Percentiles rank a stretch among this genome's conserved stretches.
Conservation (phyloP, 2,888 invertebrate genomes). For the Reticulitermes lucifugus region DNA sequence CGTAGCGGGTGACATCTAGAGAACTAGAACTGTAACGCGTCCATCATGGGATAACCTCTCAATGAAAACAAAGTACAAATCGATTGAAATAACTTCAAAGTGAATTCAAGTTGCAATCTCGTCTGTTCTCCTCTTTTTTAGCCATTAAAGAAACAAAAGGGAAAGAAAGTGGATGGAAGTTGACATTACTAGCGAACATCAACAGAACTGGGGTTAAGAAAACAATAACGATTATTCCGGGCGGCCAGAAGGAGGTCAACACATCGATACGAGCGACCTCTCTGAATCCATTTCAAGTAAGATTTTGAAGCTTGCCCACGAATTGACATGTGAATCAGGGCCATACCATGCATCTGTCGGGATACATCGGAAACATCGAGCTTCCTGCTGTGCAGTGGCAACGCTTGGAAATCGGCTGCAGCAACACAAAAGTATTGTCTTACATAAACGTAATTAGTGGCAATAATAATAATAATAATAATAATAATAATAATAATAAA, state of each 20-base stretch:
- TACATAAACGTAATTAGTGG: no score
- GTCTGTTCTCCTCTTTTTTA: background rate
- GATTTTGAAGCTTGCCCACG: background rate
- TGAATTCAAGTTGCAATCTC: slow-evolving; percentile 29
- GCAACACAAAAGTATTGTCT: no score
- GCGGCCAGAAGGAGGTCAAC: background rate
- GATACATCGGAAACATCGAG: no score
- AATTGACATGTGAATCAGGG: no score
- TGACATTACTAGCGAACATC: slow-evolving; percentile 21
- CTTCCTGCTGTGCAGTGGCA: no score
- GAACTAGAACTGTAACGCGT: background rate
- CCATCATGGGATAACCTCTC: background rate
- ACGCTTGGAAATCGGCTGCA: no score
- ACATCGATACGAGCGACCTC: background rate
- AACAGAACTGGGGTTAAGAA: slow-evolving; percentile 15
- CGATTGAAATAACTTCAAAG: slow-evolving; percentile 10
- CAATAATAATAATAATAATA: no score
- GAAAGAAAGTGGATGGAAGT: background rate
- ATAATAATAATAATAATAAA: no score
- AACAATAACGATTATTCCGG: slow-evolving; percentile 28
- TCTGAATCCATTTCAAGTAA: slow-evolving; percentile 1
- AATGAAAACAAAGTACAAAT: background rate
- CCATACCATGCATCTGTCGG: no score
- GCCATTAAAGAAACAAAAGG: slow-evolving; percentile 30
- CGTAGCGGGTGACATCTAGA: background rate